phyloP scores from a whole-genome alignment of 2,888 invertebrate genomes.

The Masnerella sp. region DNA sequence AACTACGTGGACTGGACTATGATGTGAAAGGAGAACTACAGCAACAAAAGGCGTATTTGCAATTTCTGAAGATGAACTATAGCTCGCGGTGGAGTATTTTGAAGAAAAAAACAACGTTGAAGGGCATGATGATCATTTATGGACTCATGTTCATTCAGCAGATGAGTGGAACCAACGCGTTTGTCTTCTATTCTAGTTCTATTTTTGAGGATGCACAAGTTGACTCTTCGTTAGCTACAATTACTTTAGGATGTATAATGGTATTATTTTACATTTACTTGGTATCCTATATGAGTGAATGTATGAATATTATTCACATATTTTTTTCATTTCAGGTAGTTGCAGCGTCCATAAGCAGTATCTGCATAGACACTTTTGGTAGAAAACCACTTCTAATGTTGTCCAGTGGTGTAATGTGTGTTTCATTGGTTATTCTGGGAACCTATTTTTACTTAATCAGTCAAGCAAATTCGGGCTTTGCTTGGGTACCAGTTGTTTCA shows the following conservation, averaged over 20 bases:
- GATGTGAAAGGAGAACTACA: conserved; percentile 3
- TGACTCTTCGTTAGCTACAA: background rate
- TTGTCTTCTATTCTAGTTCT: conserved; percentile 24
- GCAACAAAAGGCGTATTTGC: conserved; percentile 6
- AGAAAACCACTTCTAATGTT: conserved; percentile 27
- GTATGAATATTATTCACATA: too few relatives aligned
- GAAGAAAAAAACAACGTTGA: background rate
- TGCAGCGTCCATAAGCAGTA: conserved; percentile 13
- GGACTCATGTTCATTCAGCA: conserved; percentile 38
- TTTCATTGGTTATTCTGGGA: conserved; percentile 19
- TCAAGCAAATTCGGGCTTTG: background rate
- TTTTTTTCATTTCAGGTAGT: conserved; percentile 14
- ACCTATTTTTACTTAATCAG: conserved; percentile 7
- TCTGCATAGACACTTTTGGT: conserved; percentile 18
- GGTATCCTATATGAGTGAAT: too few relatives aligned
- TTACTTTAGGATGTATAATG: conserved; percentile 6
- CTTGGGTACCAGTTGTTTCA: conserved; percentile 19
- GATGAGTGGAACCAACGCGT: conserved; percentile 24
- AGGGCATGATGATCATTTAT: conserved; percentile 15
- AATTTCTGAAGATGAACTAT: conserved; percentile 2
- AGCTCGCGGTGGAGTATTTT: background rate
- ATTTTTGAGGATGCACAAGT: conserved; percentile 16
- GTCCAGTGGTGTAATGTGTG: conserved; percentile 17
- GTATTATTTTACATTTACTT: too few relatives aligned
- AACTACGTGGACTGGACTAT: conserved; percentile 25